Base-by-base conservation (phyloP, 1,140 invertebrate species). In the Bombus sylvicola region DNA sequence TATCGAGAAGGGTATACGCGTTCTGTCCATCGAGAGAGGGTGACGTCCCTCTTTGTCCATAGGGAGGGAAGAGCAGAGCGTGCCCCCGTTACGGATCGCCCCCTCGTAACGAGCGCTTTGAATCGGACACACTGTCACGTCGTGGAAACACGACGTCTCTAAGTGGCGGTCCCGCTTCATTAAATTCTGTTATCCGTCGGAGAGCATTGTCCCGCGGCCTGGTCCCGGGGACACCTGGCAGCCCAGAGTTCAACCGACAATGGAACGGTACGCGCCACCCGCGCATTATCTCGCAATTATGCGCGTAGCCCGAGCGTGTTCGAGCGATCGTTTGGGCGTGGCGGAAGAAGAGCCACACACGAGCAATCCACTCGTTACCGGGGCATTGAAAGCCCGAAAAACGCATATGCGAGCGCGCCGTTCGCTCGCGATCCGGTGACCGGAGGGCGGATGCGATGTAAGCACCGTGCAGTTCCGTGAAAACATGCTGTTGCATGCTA, bases 101-200 rank as follows among this genome's bases (percentile, higher is more conserved):
- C 76, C 87, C 62, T 82, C 73, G 83, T 87, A 89, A 90, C 89
- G 89, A 90, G 85, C 76, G 72, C 82, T 89, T 89, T 85, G 72
- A 89, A 87, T 89, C 86, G 87, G 77, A 85, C 84, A 88, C 81
- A 77, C 76, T 80, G 87, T 87, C 85, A 18, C 72, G 68, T 62
- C 84, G 71, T 75, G 76, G 85, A 86, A 86, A 88, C 81, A 76
- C 86, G 78, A 76, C 79, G 69, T 89, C 59, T 76, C 79, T 85
- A 87, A 87, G 86, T 82, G 83, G 64, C 84, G 75, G 89, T 86
- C 74, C 77, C 74, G 85, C 81, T 90, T 88, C 87, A 85, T 90
- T 90, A 89, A 85, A 89, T 87, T 87, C 87, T 81, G 83, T 86
- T 83, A 88, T 90, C 84, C 85, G 82, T 80, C 85, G 85, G 53